Conservation (phyloP, 2,888 invertebrate genomes). For the Anorthoa munda region DNA sequence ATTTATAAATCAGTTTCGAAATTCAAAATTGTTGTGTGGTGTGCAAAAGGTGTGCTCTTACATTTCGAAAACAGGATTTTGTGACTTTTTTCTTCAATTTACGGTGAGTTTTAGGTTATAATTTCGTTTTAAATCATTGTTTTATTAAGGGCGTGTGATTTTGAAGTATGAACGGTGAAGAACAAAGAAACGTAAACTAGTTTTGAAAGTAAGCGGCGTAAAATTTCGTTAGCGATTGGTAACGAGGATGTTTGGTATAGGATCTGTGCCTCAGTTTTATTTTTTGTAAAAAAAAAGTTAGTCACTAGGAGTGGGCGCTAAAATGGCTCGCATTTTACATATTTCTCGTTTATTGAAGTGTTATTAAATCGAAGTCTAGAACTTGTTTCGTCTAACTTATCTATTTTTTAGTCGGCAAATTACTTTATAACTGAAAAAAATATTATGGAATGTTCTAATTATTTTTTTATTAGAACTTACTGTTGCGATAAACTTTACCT, state of each 20-base stretch:
- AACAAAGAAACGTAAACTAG: conserved; percentile 84
- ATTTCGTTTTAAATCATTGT: conserved; percentile 33
- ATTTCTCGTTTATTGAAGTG: neutral
- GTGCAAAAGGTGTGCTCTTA: conserved; percentile 78
- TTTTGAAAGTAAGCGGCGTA: conserved; percentile 80
- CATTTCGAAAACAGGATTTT: conserved; percentile 79
- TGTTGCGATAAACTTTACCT: conserved; percentile 26
- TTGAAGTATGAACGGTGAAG: conserved; percentile 68
- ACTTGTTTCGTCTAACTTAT: neutral
- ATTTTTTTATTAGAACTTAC: conserved; percentile 11
- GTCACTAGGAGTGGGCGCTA: conserved; percentile 17
- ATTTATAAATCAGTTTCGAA: conserved; percentile 69
- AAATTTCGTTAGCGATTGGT: conserved; percentile 70
- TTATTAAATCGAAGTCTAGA: neutral
- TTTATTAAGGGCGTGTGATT: conserved; percentile 50
- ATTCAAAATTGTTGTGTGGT: conserved; percentile 73
- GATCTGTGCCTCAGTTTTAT: conserved; percentile 75
- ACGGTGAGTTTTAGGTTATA: conserved; percentile 77
- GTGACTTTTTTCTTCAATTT: conserved; percentile 70
- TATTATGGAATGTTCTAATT: neutral
- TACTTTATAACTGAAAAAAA: neutral
- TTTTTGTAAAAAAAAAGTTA: conserved; percentile 22
- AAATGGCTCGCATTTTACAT: conserved; percentile 16
- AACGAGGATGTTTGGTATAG: conserved; percentile 74
- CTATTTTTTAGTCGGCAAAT: neutral